A percentile compares a stretch with the other conserved stretches of the same genome.
phyloP scores from a whole-genome alignment of 2,888 invertebrate species.

The Isoperla grammatica region DNA sequence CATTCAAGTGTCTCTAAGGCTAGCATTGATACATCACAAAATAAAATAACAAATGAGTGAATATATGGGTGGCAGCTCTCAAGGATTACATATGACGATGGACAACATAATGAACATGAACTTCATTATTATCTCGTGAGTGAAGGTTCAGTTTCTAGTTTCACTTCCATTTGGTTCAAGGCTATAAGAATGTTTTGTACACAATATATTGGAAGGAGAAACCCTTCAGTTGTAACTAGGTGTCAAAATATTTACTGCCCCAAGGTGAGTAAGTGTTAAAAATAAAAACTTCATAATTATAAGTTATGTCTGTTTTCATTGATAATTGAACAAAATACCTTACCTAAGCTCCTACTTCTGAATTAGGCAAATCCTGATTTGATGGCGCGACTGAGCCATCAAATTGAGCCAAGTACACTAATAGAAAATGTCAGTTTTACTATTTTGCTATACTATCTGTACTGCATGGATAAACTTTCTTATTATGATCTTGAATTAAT shows the following conservation, averaged over 20 bases:
- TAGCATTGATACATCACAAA: constrained; percentile 24
- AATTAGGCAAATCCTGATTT: no score
- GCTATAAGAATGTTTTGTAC: constrained; percentile 33
- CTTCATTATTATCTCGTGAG: not conserved
- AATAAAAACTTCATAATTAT: constrained; percentile 33
- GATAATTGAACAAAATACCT: no score
- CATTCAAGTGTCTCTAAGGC: constrained; percentile 24
- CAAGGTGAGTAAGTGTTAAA: constrained; percentile 33
- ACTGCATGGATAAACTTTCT: no score
- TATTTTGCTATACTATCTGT: no score
- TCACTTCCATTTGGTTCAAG: constrained; percentile 30
- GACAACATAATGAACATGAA: not conserved
- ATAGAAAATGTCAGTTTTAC: no score
- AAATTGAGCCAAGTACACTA: no score
- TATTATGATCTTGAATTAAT: no score
- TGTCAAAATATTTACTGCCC: constrained; percentile 32
- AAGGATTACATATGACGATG: constrained; percentile 14
- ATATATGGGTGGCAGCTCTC: constrained; percentile 20
- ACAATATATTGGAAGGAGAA: constrained; percentile 27
- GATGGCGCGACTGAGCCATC: no score
- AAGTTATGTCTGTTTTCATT: no score
- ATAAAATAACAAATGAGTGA: constrained; percentile 18
- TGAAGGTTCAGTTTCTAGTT: constrained; percentile 5
- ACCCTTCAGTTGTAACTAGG: constrained; percentile 32
- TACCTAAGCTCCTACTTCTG: no score